Evolutionary conservation across 2,797 vertebrate species (phyloP), one percentile per base, ranked within the genome.

Genomic region (Ciconia nigra): DNA sequence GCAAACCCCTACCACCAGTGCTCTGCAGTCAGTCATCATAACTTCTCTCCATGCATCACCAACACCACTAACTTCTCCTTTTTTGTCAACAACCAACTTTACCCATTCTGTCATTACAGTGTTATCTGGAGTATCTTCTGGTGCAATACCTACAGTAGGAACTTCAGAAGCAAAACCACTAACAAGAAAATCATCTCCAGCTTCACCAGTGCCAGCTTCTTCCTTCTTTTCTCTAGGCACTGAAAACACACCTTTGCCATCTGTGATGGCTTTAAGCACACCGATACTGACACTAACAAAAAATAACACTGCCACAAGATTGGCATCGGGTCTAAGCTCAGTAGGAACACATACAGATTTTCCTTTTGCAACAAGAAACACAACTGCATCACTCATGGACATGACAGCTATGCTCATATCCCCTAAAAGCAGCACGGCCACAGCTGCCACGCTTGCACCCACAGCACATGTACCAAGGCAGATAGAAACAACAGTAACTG

Each of bases 41-140:
- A 85, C 84, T 94, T 94, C 94, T 96, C 85, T 96, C 88, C 95
- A 96, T 96, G 83, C 96, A 93, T 98, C 94, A 97, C 94, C 95
- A 89, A 83, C 92, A 74, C 92, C 90, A 77, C 76, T 80, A 96
- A 92, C 47, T 70, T 88, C 94, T 93, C 61, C 94, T 91, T 94
- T 95, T 93, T 85, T 94, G 86, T 77, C 97, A 96, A 84, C 98
- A 95, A 97, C 98, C 97, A 98, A 97, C 96, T 96, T 98, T 98
- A 96, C 95, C 28, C 98, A 96, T 98, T 98, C 98, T 99, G 96
- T 99, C 97, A 97, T 98, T 99, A 94, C 99, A 99, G 99, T 98
- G 97, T 97, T 97, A 89, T 96, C 97, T 96, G 96, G 97, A 59
- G 91, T 91, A 96, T 96, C 96, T 76, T 95, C 98, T 96, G 97